Evolutionary conservation across 2,113 vertebrate species (phyloP).

Genomic region (Nettapus auritus): DNA sequence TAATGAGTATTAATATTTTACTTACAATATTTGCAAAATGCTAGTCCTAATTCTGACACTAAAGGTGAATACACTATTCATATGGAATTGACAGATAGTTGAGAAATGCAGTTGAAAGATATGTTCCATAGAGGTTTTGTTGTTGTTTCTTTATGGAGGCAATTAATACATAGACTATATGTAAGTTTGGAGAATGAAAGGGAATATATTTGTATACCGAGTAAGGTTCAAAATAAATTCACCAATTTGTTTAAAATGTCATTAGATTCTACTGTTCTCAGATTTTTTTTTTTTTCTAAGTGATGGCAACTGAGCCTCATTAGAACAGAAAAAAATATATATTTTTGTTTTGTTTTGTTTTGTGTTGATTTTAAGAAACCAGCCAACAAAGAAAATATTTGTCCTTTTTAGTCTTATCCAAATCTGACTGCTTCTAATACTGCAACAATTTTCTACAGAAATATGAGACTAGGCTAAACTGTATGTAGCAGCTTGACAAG

Average conservation of each 20-base stretch:
- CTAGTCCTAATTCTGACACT: not conserved
- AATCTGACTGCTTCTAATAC: not conserved
- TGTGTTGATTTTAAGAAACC: not conserved
- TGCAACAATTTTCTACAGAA: not conserved
- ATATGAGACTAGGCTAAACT: not conserved
- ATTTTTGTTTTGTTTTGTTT: not conserved
- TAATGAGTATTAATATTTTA: not conserved
- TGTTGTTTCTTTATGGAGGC: rapidly evolving
- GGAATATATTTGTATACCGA: not conserved
- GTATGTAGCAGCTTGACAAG: not conserved
- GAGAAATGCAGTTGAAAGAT: not conserved
- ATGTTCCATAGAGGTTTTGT: not conserved
- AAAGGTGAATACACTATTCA: not conserved
- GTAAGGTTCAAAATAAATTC: not conserved
- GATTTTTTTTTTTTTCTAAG: not conserved
- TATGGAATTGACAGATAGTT: not conserved
- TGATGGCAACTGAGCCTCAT: not conserved
- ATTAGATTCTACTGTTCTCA: not conserved
- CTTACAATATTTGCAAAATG: not conserved
- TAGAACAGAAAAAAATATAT: not conserved
- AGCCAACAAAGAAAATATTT: not conserved
- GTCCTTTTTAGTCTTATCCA: not conserved
- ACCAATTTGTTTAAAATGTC: not conserved
- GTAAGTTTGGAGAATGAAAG: not conserved
- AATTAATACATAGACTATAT: not conserved